phyloP scores from a whole-genome alignment of 2,113 vertebrate species.

The Muntiacus muntjak region DNA sequence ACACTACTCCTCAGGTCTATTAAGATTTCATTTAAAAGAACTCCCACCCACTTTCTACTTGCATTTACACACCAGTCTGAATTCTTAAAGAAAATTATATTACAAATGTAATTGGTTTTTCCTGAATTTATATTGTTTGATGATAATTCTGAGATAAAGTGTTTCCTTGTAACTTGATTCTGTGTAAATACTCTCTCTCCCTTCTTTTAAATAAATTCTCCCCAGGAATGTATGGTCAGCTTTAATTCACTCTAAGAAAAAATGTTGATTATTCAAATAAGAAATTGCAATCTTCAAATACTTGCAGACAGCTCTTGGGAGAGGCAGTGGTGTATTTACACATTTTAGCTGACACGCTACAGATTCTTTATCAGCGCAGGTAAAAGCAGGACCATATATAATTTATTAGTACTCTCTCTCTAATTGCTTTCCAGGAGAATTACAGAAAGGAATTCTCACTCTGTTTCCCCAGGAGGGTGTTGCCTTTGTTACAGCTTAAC shows the following conservation, averaged over 20 bases:
- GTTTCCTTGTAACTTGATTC: not conserved
- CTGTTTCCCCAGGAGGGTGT: constrained; percentile 59
- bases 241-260: constrained; percentile 24
- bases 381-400: constrained; percentile 65
- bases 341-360: not conserved
- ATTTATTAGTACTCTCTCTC: constrained; percentile 58
- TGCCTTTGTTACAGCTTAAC: constrained; percentile 68
- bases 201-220: not conserved
- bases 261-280: constrained; percentile 32
- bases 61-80: not conserved
- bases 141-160: not conserved
- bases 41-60: not conserved
- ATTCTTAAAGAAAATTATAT: constrained; percentile 24
- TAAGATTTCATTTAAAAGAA: not conserved
- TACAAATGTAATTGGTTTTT: not conserved
- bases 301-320: not conserved
- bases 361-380: constrained; percentile 54
- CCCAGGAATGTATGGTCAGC: not conserved
- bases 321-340: not conserved
- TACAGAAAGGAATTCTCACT: constrained; percentile 46
- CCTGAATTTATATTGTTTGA: not conserved
- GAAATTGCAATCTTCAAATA: not conserved
- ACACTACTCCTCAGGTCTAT: not conserved
- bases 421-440: constrained; percentile 63
- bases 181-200: not conserved